A percentile compares a stretch with the other conserved stretches of the same genome.
These are phyloP conservation scores for Spodoptera picta DNA, from an alignment of 2,888 invertebrate genomes.

Conservation along the genomic window DNA sequence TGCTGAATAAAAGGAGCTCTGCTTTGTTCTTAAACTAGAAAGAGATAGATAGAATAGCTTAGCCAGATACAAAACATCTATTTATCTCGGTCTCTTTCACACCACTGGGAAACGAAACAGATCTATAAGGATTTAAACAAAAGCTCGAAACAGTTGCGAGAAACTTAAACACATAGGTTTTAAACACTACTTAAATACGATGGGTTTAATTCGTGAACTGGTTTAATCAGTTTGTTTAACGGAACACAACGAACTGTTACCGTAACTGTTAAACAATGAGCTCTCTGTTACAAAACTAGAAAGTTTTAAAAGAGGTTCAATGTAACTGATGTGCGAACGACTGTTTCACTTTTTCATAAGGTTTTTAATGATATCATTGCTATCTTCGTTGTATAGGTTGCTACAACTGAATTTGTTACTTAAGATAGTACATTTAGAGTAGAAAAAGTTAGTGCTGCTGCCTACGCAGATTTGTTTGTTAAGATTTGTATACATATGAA, in stretches of 20 bases:
- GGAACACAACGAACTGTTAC: conserved; percentile 16
- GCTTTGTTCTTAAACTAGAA: no score
- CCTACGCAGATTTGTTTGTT: no score
- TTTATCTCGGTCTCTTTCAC: conserved; percentile 9
- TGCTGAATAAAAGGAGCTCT: no score
- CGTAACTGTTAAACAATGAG: conserved; percentile 4
- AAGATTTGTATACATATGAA: no score
- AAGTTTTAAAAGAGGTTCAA: conserved; percentile 23
- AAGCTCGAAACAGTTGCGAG: conserved; percentile 39
- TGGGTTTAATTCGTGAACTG: conserved; percentile 42
- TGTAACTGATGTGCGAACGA: conserved; percentile 17
- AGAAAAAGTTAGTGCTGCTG: no score
- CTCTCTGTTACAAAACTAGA: conserved; percentile 22
- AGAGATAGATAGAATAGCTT: no score
- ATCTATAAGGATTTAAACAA: conserved; percentile 48
- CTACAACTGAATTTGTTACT: no score
- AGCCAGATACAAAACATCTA: no score
- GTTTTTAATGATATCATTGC: conserved; percentile 10
- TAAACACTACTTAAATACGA: conserved; percentile 45
- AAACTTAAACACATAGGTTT: conserved; percentile 47
- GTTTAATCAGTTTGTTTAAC: conserved; percentile 48
- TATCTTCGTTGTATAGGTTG: no score
- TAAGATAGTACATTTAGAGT: no score
- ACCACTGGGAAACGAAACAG: conserved; percentile 48
- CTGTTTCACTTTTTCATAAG: conserved; percentile 29